A percentile compares a stretch with the other conserved stretches of the same genome.
Evolutionary conservation across 2,797 vertebrate genomes (phyloP).

Genomic region (Aselliscus stoliczkanus): DNA sequence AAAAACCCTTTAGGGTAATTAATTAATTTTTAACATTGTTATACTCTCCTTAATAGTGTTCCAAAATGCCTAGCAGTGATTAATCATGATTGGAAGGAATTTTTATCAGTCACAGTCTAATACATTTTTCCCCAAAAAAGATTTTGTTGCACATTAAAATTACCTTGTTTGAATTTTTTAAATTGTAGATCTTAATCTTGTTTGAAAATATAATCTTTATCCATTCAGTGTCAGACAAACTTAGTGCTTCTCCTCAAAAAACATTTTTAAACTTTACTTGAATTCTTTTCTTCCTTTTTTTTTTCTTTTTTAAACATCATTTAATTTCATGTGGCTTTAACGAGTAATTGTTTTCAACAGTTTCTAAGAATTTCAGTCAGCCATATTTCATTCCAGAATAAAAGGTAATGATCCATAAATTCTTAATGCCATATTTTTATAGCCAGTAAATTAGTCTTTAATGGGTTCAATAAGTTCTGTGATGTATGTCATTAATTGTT

Average conservation of each 20-base stretch:
- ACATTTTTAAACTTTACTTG: conserved; percentile 65
- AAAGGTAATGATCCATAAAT: conserved; percentile 87
- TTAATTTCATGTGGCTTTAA: conserved; percentile 76
- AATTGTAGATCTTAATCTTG: conserved; percentile 81
- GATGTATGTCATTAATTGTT: conserved; percentile 85
- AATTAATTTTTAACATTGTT: conserved; percentile 83
- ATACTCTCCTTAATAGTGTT: conserved; percentile 78
- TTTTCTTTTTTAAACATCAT: conserved; percentile 41
- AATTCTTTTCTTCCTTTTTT: conserved; percentile 48
- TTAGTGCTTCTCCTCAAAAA: conserved; percentile 62
- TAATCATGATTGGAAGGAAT: conserved; percentile 83
- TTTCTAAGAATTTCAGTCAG: conserved; percentile 78
- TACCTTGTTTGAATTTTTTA: conserved; percentile 79
- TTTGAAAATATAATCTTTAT: conserved; percentile 80
- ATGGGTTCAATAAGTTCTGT: conserved; percentile 85
- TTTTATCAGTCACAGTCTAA: conserved; percentile 80
- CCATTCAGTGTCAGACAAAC: conserved; percentile 72
- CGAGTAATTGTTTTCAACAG: conserved; percentile 77
- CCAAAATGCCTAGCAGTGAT: conserved; percentile 80
- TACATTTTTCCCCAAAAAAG: conserved; percentile 72
- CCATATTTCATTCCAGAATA: conserved; percentile 84
- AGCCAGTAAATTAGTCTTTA: conserved; percentile 87
- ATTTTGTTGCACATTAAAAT: conserved; percentile 78
- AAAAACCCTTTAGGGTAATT: conserved; percentile 77
- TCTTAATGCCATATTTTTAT: conserved; percentile 88